Conservation (phyloP, 2,888 invertebrate species). For the Nasonovia ribisnigri region DNA sequence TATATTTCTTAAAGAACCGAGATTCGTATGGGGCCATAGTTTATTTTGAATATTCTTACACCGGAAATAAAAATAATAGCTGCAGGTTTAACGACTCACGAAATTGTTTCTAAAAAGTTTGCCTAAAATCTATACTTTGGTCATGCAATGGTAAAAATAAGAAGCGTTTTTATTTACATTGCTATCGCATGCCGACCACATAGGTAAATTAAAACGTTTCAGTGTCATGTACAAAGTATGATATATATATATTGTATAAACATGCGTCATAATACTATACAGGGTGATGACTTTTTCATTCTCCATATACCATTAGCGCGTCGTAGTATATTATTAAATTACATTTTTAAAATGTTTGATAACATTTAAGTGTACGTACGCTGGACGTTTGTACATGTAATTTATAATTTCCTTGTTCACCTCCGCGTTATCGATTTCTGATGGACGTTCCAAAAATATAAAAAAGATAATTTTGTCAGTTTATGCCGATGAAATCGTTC, state of each 20-base stretch:
- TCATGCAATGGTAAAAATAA: conserved; percentile 29
- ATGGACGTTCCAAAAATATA: not conserved
- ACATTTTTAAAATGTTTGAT: too few relatives aligned
- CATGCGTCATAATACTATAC: not conserved
- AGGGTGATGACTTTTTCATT: not conserved
- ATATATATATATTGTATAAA: not conserved
- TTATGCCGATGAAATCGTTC: not conserved
- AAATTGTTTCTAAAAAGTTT: conserved; percentile 4
- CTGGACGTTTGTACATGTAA: too few relatives aligned
- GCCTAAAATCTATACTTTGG: conserved; percentile 22
- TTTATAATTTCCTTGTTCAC: not conserved
- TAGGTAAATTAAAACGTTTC: conserved; percentile 28
- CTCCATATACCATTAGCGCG: not conserved
- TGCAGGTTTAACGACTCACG: not conserved
- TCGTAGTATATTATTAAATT: too few relatives aligned
- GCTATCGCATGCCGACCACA: not conserved
- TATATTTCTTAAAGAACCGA: not conserved
- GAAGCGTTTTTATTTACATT: conserved; percentile 42
- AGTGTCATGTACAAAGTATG: not conserved
- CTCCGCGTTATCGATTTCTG: not conserved
- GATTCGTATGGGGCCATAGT: not conserved
- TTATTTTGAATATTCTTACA: not conserved
- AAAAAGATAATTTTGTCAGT: not conserved
- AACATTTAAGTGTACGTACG: too few relatives aligned
- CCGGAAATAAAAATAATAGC: not conserved